Evolutionary conservation across 2,113 vertebrate genomes (phyloP).

Genomic region (Ptychochromis oligacanthus): DNA sequence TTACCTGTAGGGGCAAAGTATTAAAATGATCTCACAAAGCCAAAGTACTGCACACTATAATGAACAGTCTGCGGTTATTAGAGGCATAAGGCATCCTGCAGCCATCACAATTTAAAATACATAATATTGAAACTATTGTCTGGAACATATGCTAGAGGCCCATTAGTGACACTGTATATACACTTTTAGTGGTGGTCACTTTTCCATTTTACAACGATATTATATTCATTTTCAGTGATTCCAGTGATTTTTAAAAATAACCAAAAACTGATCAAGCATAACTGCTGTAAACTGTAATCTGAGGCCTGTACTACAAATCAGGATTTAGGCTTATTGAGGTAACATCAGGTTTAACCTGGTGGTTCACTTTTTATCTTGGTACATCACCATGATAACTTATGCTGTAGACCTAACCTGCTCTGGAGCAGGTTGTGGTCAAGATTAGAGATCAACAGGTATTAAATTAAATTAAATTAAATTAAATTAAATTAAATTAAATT

Average conservation of each 20-base stretch:
- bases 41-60: not conserved
- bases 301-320: not conserved
- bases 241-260: not conserved
- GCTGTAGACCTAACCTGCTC: too few species aligned
- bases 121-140: not conserved
- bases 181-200: not conserved
- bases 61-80: not conserved
- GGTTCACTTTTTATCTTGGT: not conserved
- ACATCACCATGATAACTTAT: not conserved
- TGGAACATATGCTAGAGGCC: not conserved
- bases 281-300: not conserved
- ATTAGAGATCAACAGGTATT: too few species aligned
- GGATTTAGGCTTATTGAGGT: not conserved
- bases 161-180: not conserved
- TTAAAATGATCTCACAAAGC: not conserved
- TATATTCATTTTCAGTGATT: not conserved
- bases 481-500: too few species aligned
- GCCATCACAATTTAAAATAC: not conserved
- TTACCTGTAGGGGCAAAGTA: not conserved
- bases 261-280: not conserved
- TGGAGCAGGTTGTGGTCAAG: not conserved
- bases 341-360: too few species aligned
- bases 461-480: too few species aligned
- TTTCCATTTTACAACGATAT: not conserved
- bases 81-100: not conserved